Evolutionary conservation across 2,113 vertebrate species (phyloP).

Genomic region (Psittacula cyanocephala): DNA sequence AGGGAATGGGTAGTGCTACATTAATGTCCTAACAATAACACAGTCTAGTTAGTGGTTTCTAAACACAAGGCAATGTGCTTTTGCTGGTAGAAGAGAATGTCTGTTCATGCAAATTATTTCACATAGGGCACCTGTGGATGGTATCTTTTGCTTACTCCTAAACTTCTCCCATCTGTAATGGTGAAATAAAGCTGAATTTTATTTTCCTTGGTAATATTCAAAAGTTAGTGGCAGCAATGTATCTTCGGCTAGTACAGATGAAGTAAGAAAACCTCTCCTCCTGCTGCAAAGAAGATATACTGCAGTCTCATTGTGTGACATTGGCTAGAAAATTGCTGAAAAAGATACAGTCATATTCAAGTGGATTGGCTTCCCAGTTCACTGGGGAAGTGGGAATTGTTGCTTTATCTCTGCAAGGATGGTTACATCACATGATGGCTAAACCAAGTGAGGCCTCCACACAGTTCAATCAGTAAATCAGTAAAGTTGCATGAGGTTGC

Average conservation of each 20-base stretch:
- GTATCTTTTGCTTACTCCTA: neutral
- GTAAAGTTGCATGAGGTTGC: neutral
- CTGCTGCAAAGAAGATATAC: neutral
- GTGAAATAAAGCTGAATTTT: neutral
- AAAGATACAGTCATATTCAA: neutral
- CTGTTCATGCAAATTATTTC: neutral
- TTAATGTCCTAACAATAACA: neutral
- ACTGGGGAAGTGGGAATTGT: neutral
- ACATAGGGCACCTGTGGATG: rapidly evolving
- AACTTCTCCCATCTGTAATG: neutral
- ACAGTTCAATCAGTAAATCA: neutral
- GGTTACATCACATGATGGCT: neutral
- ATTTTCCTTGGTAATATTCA: neutral
- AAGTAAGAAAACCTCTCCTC: neutral
- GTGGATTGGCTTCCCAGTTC: neutral
- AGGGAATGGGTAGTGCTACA: neutral
- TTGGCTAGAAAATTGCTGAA: neutral
- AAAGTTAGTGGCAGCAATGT: neutral
- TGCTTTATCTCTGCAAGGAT: neutral
- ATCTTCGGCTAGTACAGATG: neutral
- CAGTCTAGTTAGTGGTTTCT: neutral
- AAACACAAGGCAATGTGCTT: neutral
- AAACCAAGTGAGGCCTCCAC: neutral
- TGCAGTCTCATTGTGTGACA: neutral
- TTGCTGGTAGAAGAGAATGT: neutral